Base-by-base conservation (phyloP, 2,797 vertebrate species). In the Halcyon smyrnensis region DNA sequence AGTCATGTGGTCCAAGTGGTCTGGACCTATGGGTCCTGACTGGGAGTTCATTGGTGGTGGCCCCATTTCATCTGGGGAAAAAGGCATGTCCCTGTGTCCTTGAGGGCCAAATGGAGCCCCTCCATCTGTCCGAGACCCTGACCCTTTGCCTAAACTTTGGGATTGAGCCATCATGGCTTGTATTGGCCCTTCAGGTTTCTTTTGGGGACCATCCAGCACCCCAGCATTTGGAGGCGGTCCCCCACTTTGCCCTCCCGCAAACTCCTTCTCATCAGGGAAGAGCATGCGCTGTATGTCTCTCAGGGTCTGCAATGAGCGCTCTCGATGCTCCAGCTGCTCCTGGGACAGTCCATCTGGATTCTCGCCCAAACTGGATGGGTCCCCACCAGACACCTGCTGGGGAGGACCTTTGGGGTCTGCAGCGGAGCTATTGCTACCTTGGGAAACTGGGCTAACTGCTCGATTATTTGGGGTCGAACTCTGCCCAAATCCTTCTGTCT, bases 121-220 rank as follows among this genome's bases (percentile, higher is more conserved):
- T 82, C 99, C 98, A 88, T 99, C 99, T 84, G 99, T 98, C 97
- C 99, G 98, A 93, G 99, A 98, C 90, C 99, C 99, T 56, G 99
- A 98, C 36, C 99, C 98, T 93, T 99, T 99, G 56, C 99, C 99
- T 23, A 99, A 98, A 97, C 99, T 99, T 98, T 99, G 99, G 93
- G 99, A 99, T 96, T 99, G 99, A 51, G 99, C 99, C 98, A 99
- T 99, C 99, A 99, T 99, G 71, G 99, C 99, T 98, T 99, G 99
- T 70, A 99, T 98, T 0, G 99, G 99, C 71, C 99, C 99, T 97
- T 99, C 99, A 21, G 98, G 80, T 88, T 98, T 98, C 93, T 98
- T 98, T 87, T 98, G 98, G 94, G 98, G 97, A 97, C 98, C 98
- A 93, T 98, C 98, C 95, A 98, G 89, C 74, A 98, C 97, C 56